Conservation (phyloP, 2,113 vertebrate genomes). For the Pogona vitticeps region DNA sequence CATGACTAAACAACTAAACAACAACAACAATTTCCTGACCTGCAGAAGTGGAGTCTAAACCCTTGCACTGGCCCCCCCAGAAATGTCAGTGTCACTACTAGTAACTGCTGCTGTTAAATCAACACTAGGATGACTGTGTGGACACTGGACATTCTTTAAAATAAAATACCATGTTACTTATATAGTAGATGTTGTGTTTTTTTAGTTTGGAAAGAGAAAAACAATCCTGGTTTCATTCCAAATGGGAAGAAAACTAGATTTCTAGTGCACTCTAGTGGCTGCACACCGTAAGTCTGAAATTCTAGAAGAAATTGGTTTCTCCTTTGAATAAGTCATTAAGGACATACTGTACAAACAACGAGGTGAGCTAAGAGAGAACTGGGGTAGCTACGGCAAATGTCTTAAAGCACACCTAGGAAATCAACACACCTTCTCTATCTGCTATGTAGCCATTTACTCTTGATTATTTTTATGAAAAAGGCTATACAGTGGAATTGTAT, state of each 20-base stretch:
- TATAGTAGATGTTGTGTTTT: neutral
- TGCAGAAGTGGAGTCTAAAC: neutral
- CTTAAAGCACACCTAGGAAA: neutral
- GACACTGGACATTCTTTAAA: neutral
- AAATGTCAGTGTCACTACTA: neutral
- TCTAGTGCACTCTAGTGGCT: constrained; percentile 74
- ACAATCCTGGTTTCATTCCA: neutral
- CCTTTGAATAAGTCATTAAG: neutral
- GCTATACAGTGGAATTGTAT: too few relatives aligned
- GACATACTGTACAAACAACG: neutral
- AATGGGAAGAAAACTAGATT: constrained; percentile 33
- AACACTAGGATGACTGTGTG: neutral
- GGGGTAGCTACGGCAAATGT: neutral
- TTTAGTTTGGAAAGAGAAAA: neutral
- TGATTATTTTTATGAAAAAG: rapidly evolving
- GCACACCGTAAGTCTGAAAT: constrained; percentile 18
- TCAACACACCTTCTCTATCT: neutral
- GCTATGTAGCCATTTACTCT: rapidly evolving
- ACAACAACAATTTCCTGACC: too few relatives aligned
- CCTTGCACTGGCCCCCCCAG: neutral
- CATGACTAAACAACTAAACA: too few relatives aligned
- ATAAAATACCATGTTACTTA: neutral
- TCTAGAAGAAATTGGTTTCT: neutral
- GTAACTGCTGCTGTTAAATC: neutral
- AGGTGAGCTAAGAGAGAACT: neutral